phyloP scores from a whole-genome alignment of 2,888 invertebrate species.

The Drosophila barbarae region DNA sequence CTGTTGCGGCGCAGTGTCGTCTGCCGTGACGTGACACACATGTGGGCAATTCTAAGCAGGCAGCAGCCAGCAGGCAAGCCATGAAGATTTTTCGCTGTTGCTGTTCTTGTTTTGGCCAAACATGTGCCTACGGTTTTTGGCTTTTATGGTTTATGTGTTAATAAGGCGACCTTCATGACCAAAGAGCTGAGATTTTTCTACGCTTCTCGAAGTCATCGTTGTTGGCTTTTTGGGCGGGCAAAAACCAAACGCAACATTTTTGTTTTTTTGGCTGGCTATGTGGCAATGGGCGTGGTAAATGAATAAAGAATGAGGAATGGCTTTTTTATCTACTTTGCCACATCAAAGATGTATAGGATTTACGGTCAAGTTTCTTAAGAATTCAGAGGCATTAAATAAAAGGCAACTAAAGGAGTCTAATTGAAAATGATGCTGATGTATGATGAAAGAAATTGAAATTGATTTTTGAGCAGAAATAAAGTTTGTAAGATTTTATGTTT shows the following conservation, averaged over 20 bases:
- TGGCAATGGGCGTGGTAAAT: conserved; percentile 43
- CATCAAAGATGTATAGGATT: conserved; percentile 22
- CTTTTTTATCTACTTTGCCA: conserved; percentile 23
- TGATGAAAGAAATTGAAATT: background rate
- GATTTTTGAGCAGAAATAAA: background rate
- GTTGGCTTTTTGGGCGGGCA: conserved; percentile 11
- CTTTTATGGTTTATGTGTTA: conserved; percentile 74
- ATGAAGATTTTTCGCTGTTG: conserved; percentile 28
- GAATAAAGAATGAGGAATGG: conserved; percentile 33
- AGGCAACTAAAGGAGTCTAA: conserved; percentile 1
- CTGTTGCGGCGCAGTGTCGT: conserved; percentile 61
- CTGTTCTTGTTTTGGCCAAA: conserved; percentile 49
- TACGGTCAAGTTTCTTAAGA: conserved; percentile 24
- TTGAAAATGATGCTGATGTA: background rate
- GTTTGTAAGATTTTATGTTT: no score
- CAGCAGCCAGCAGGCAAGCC: conserved; percentile 41
- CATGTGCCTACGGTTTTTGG: conserved; percentile 55
- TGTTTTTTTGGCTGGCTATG: conserved; percentile 1
- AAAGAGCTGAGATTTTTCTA: conserved; percentile 54
- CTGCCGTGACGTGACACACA: conserved; percentile 73
- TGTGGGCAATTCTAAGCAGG: conserved; percentile 71
- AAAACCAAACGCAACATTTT: conserved; percentile 26
- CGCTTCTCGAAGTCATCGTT: conserved; percentile 10
- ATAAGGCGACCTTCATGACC: conserved; percentile 67
- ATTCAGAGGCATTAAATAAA: background rate